Base-by-base conservation (phyloP, 2,888 invertebrate genomes). In the Thymelicus lineola region DNA sequence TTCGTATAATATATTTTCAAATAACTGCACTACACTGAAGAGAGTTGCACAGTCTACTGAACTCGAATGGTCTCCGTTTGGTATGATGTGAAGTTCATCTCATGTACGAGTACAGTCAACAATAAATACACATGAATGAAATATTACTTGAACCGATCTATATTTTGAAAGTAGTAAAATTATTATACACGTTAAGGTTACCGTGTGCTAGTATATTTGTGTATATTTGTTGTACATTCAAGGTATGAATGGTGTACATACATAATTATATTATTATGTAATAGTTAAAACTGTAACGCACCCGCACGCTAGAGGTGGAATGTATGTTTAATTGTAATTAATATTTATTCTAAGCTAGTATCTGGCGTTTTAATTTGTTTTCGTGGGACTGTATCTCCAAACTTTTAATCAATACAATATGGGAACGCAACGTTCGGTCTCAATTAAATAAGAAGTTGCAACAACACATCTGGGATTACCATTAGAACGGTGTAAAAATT, bases 211-310 rank as follows among this genome's bases (percentile, higher is more conserved):
- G 36, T 7, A 50, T 66, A 53, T 3, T 61, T 35, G 60, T 67
- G 53, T 67, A 55, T 60, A 67, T 9, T 42, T 15, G 6, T 61
- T 68, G 60, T 74, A 3, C 69, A 74, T 63, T 61, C 72, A 50
- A 72, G 74, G 0, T n/a, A 45, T n/a, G 75, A 75, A 46, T 74
- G 74, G 74, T 74, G 73, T 62, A 67, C 72, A 7, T 75, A n/a
- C n/a, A n/a, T n/a, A n/a, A n/a, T n/a, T n/a, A n/a, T n/a, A n/a
- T n/a, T n/a, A n/a, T n/a, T n/a, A n/a, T n/a, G n/a, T n/a, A n/a
- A n/a, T 75, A 66, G 72, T 75, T 55, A 61, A 36, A 67, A 46
- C 14, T 45, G 57, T 68, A 60, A 62, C 17, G 55, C 68, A 68
- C 68, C 60, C 53, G 68, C 68, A 68, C 62, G 60, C 61, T 67